Percentiles rank a stretch among this genome's conserved stretches.
phyloP scores from a whole-genome alignment of 2,888 invertebrate species.

The Myopa testacea region DNA sequence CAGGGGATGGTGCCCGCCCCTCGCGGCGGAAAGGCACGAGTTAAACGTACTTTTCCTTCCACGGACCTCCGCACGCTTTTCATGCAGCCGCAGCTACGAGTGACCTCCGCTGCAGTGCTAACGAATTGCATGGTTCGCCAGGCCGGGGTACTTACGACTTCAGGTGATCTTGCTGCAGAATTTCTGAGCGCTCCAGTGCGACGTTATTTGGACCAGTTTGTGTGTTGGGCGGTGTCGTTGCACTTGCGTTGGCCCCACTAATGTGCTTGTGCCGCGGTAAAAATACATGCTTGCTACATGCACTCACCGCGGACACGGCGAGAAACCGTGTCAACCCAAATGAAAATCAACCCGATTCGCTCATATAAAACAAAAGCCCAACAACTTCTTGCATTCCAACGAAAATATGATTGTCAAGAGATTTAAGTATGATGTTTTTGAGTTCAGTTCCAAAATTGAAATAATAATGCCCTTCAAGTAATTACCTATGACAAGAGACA shows the following conservation, averaged over 20 bases:
- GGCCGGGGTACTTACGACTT: not conserved
- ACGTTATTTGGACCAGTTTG: not conserved
- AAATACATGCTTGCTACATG: not conserved
- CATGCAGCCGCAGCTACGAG: not conserved
- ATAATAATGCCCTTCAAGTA: no score
- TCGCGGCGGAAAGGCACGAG: not conserved
- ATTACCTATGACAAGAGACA: no score
- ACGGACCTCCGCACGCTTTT: not conserved
- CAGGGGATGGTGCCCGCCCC: not conserved
- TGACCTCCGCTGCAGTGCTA: constrained; percentile 10
- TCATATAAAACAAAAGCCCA: not conserved
- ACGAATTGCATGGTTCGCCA: not conserved
- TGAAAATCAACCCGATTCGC: not conserved
- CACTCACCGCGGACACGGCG: not conserved
- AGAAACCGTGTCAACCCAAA: not conserved
- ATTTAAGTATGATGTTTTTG: no score
- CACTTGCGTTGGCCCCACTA: constrained; percentile 28
- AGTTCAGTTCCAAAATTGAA: no score
- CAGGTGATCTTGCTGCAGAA: not conserved
- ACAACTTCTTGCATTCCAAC: not conserved
- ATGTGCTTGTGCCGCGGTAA: not conserved
- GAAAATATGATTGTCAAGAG: no score
- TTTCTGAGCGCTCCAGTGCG: not conserved
- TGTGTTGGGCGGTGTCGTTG: constrained; percentile 35
- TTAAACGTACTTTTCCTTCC: not conserved